Conservation (phyloP, 2,113 vertebrate species). For the Tauraco erythrolophus region DNA sequence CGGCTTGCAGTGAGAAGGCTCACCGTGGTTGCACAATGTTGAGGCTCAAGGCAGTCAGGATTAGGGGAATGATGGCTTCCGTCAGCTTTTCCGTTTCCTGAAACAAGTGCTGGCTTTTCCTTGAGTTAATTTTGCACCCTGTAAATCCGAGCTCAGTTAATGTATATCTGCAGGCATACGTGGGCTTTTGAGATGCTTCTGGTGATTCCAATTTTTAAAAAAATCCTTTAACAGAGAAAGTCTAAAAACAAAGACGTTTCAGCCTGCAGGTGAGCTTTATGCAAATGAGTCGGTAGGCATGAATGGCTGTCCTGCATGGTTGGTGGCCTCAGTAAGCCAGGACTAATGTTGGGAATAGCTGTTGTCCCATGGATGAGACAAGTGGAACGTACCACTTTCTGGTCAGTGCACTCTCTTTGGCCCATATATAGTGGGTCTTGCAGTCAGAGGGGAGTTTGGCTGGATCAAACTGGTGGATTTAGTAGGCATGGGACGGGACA, state of each 20-base stretch:
- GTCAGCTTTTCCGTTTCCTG: not conserved
- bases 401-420: not conserved
- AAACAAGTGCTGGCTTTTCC: not conserved
- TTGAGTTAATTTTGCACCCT: not conserved
- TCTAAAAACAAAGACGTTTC: not conserved
- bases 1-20: not conserved
- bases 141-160: not conserved
- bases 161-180: not conserved
- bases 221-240: not conserved
- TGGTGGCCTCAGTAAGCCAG: not conserved
- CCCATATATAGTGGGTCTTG: conserved; percentile 14
- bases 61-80: not conserved
- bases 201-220: not conserved
- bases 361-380: not conserved
- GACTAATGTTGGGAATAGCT: not conserved
- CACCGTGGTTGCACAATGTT: not conserved
- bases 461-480: conserved; percentile 52
- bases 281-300: not conserved
- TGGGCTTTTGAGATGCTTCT: not conserved
- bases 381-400: not conserved
- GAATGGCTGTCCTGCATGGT: not conserved
- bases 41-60: not conserved
- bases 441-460: conserved; percentile 50
- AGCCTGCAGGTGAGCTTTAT: not conserved
- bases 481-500: not conserved